Base-by-base conservation (phyloP, 92 coral and sea anemone genomes). In the Epizoanthus scotinus region DNA sequence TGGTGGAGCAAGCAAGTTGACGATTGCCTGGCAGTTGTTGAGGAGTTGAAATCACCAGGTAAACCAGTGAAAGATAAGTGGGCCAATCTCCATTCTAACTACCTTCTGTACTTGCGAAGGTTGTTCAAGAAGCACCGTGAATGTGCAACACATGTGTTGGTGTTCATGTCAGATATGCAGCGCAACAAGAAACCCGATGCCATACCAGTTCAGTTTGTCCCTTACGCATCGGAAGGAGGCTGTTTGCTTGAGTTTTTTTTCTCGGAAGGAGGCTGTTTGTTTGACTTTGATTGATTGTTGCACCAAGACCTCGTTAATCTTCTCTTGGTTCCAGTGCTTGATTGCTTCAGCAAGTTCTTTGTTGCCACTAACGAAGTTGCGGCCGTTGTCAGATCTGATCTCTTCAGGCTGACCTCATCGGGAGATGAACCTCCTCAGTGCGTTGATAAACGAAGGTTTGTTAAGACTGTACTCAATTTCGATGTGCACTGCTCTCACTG, bases 401-500 rank as follows among this genome's bases (percentile, higher is more conserved):
- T 73, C 86, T 53, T 73, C 78, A 24, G 89, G 86, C 7, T 55
- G 85, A 8, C 91, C 89, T 60, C 91, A 49, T 63, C 91, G 49
- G 2, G 85, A 82, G n/a, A 63, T 73, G 58, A 88, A 88, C 14
- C 89, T 65, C 0, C 88, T 68, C 17, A 88, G 70, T 2, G 91
- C 82, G 47, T 84, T 72, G 70, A 88, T 88, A 70, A 88, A 88
- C n/a, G n/a, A n/a, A n/a, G n/a, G n/a, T n/a, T n/a, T n/a, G n/a
- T n/a, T n/a, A n/a, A n/a, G n/a, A n/a, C n/a, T n/a, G n/a, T n/a
- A n/a, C n/a, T n/a, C 81, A 5, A 89, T 84, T 50, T 89, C 89
- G 1, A 85, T 82, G 49, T 89, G 92, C 31, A 89, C 78, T 13
- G 90, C 84, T 12, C 87, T 77, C 22, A 82, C 49, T 19, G 77